Evolutionary conservation across 2,113 vertebrate genomes (phyloP).

Genomic region (Ochotona princeps): DNA sequence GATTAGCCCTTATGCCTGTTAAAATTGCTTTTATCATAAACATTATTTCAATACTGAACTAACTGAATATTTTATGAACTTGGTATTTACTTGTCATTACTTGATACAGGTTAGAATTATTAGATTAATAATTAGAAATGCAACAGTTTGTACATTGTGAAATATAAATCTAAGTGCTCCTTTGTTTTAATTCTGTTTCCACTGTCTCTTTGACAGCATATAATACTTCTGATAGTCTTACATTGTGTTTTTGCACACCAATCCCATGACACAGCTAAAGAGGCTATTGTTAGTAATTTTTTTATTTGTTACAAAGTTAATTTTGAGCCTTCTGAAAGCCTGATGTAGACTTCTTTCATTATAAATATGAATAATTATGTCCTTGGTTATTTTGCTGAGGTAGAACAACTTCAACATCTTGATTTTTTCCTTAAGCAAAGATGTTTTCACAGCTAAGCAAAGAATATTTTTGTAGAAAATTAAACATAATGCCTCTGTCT

Average conservation of each 20-base stretch:
- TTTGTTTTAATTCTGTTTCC: neutral
- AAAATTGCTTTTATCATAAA: neutral
- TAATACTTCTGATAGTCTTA: neutral
- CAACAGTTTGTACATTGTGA: neutral
- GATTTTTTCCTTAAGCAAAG: conserved; percentile 44
- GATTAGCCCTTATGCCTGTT: neutral
- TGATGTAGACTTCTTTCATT: conserved; percentile 40
- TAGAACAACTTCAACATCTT: conserved; percentile 36
- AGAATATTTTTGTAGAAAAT: conserved; percentile 48
- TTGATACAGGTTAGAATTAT: neutral
- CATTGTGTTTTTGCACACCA: rapidly evolving
- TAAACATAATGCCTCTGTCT: conserved; percentile 47
- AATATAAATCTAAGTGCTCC: neutral
- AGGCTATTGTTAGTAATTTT: neutral
- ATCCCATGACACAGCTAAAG: neutral
- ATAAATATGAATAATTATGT: conserved; percentile 12
- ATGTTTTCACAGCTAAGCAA: conserved; percentile 56
- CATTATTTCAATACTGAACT: neutral
- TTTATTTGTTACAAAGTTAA: conserved; percentile 14
- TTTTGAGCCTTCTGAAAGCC: neutral
- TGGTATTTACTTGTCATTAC: neutral
- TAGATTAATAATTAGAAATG: neutral
- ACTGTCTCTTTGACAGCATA: neutral
- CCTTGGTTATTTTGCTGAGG: conserved; percentile 13
- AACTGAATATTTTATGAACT: neutral